These are phyloP conservation scores for Varanus salvator DNA, from an alignment of 2,113 vertebrate genomes.

Conservation along the genomic window DNA sequence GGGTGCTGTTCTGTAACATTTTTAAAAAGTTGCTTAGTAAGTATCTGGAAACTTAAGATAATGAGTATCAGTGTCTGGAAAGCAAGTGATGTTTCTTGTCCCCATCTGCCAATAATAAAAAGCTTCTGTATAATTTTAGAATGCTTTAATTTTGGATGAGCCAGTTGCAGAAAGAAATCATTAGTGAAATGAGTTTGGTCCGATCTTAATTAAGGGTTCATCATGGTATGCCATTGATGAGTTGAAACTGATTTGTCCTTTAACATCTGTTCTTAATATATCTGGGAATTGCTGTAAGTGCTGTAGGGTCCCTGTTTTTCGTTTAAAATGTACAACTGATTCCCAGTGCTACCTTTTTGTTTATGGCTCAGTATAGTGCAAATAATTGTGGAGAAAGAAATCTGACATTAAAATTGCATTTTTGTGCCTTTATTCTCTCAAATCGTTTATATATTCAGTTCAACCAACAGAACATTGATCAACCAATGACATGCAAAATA, in stretches of 20 bases:
- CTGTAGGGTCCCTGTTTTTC: neutral
- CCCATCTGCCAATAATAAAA: constrained; percentile 22
- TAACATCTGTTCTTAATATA: neutral
- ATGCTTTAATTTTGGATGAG: neutral
- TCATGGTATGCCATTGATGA: neutral
- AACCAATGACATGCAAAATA: neutral
- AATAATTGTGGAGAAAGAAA: neutral
- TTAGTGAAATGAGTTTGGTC: neutral
- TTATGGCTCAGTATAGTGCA: neutral
- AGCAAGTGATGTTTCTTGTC: constrained; percentile 10
- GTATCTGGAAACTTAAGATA: constrained; percentile 43
- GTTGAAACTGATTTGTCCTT: neutral
- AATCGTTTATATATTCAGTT: neutral
- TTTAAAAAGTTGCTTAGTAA: constrained; percentile 27
- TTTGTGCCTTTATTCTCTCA: neutral
- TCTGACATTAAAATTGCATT: neutral
- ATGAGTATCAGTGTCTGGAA: neutral
- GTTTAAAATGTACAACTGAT: neutral
- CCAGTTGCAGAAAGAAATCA: neutral
- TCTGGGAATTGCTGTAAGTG: neutral
- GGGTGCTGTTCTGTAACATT: neutral
- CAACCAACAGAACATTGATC: too few species aligned
- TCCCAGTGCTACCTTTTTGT: too few species aligned
- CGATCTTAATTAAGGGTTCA: neutral
- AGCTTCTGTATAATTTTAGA: constrained; percentile 35